Percentiles rank a stretch among this genome's conserved stretches.
phyloP scores from a whole-genome alignment of 64 coral and sea anemone genomes.

The Trachythela sp. region DNA sequence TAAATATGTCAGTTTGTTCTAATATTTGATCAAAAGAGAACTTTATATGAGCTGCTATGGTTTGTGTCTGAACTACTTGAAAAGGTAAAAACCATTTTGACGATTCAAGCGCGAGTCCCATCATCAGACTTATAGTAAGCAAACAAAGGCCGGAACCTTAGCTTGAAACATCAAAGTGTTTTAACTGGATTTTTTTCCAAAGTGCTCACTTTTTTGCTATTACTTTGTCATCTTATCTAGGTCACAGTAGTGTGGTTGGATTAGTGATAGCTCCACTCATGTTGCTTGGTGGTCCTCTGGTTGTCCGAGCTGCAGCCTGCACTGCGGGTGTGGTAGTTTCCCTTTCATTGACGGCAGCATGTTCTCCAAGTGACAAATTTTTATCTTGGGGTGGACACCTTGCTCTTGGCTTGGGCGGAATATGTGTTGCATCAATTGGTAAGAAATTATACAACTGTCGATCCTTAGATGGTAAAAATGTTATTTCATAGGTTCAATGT shows the following conservation, averaged over 20 bases:
- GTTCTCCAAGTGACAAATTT: slow-evolving; percentile 97
- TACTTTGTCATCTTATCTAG: slow-evolving; percentile 46
- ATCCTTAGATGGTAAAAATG: neutral
- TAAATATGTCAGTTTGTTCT: slow-evolving; percentile 12
- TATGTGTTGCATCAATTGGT: slow-evolving; percentile 92
- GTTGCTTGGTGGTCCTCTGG: slow-evolving; percentile 87
- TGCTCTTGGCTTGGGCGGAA: slow-evolving; percentile 85
- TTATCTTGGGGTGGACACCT: slow-evolving; percentile 93
- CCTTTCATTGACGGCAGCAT: slow-evolving; percentile 90
- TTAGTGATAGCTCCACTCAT: slow-evolving; percentile 82
- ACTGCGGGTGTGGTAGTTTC: slow-evolving; percentile 93
- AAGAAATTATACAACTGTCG: no score
- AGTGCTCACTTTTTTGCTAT: no score
- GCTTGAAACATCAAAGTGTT: no score
- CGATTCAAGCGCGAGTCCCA: no score
- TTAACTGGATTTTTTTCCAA: no score
- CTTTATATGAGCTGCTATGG: no score
- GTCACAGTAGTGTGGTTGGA: slow-evolving; percentile 76
- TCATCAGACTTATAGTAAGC: no score
- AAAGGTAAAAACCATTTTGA: no score
- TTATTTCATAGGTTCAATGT: no score
- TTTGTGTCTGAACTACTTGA: no score
- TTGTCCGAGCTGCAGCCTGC: slow-evolving; percentile 81
- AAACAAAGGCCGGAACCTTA: no score
- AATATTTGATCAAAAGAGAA: neutral